These are phyloP conservation scores for Sebastes schlegelii DNA, from an alignment of 2,113 vertebrate genomes.

Conservation along the genomic window DNA sequence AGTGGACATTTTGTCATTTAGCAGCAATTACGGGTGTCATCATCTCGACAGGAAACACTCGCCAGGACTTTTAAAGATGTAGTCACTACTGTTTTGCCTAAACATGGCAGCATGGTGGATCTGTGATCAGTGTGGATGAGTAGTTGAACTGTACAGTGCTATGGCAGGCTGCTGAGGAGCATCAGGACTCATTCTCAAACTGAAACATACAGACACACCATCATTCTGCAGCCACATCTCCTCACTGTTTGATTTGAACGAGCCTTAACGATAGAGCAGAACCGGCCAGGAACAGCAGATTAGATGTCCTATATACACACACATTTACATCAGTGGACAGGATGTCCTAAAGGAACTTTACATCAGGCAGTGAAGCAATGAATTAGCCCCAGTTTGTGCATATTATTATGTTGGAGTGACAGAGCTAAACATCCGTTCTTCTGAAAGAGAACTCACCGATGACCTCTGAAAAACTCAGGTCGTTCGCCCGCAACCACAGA, in stretches of 20 bases:
- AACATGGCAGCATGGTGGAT: slow-evolving; percentile 37
- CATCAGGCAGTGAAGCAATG: slow-evolving; percentile 46
- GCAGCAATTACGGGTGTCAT: slow-evolving; percentile 57
- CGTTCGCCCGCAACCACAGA: background rate
- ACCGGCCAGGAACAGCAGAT: slow-evolving; percentile 60
- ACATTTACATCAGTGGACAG: slow-evolving; percentile 66
- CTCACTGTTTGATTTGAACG: slow-evolving; percentile 5
- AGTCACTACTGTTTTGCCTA: slow-evolving; percentile 37
- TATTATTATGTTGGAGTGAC: slow-evolving; percentile 15
- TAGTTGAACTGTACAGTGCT: slow-evolving; percentile 64
- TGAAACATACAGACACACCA: background rate
- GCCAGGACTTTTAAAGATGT: slow-evolving; percentile 16
- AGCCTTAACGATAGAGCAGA: slow-evolving; percentile 47
- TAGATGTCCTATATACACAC: slow-evolving; percentile 66
- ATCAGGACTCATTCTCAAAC: slow-evolving; percentile 28
- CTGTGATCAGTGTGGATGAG: slow-evolving; percentile 65
- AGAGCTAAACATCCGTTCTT: background rate
- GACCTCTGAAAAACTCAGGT: background rate
- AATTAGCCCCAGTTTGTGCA: slow-evolving; percentile 2
- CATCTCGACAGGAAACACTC: background rate
- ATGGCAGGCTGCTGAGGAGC: slow-evolving; percentile 40
- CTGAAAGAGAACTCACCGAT: background rate
- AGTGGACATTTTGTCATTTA: slow-evolving; percentile 38
- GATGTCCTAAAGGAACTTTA: slow-evolving; percentile 49
- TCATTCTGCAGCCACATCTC: background rate